A percentile compares a stretch with the other conserved stretches of the same genome.
Conservation (phyloP, 1,140 invertebrate species). For the Tenebrio molitor region DNA sequence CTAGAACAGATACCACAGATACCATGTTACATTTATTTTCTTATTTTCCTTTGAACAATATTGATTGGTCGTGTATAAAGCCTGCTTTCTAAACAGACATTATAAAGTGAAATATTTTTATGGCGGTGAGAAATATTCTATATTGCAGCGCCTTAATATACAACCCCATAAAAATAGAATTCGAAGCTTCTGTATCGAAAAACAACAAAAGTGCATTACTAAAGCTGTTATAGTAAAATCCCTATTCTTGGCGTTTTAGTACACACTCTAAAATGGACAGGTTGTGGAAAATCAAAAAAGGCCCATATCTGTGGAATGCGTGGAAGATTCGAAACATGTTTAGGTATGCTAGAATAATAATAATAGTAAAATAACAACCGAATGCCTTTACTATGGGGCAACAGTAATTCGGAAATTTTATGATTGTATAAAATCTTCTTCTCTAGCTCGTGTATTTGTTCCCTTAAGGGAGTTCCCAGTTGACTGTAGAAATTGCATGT, state of each 20-base stretch:
- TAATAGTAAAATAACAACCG: constrained; percentile 27
- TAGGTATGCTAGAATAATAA: constrained; percentile 6
- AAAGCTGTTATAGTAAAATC: constrained; percentile 13
- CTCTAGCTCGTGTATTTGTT: constrained; percentile 22
- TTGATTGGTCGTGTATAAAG: no score
- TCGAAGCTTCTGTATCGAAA: constrained; percentile 2
- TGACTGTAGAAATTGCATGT: constrained; percentile 26
- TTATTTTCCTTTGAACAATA: no score
- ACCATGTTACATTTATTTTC: no score
- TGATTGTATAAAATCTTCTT: constrained; percentile 33
- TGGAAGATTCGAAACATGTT: constrained; percentile 10
- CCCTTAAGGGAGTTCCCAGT: no score
- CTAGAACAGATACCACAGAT: no score
- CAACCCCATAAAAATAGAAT: constrained; percentile 22
- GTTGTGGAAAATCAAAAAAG: constrained; percentile 1
- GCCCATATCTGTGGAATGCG: background rate
- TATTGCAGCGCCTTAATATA: constrained; percentile 2
- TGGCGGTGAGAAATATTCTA: background rate
- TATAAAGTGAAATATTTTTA: no score
- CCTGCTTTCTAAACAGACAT: no score
- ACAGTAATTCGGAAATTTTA: constrained; percentile 34
- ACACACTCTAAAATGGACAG: background rate
- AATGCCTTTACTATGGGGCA: constrained; percentile 22
- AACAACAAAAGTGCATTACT: constrained; percentile 32
- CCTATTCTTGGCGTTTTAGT: constrained; percentile 4